These are phyloP conservation scores for Eclectus roratus DNA, from an alignment of 2,113 vertebrate genomes.

Conservation along the genomic window DNA sequence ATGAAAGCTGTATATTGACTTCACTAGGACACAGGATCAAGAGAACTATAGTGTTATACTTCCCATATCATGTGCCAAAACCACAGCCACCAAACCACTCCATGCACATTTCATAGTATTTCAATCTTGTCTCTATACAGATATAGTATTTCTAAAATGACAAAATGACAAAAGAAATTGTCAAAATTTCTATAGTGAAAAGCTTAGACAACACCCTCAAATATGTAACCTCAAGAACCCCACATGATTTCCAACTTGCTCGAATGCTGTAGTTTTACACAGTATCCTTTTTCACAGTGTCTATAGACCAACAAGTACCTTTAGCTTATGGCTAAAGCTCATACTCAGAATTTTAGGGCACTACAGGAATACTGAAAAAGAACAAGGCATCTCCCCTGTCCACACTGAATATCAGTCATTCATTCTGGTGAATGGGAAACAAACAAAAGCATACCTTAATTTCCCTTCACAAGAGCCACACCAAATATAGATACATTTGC, in stretches of 20 bases:
- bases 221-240: neutral
- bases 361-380: neutral
- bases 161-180: neutral
- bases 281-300: neutral
- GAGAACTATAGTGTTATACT: neutral
- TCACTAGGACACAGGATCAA: neutral
- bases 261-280: neutral
- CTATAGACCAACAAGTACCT: neutral
- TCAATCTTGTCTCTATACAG: neutral
- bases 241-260: neutral
- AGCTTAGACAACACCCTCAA: neutral
- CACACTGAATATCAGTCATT: neutral
- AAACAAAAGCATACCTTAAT: neutral
- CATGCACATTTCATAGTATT: neutral
- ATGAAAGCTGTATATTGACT: neutral
- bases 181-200: neutral
- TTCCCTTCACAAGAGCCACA: neutral
- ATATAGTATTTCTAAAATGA: neutral
- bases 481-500: neutral
- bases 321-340: neutral
- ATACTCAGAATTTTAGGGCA: neutral
- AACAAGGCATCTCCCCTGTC: neutral
- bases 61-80: neutral
- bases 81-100: neutral
- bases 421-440: fast-evolving